phyloP scores from a whole-genome alignment of 2,888 invertebrate genomes.

The Platypus cylindrus region DNA sequence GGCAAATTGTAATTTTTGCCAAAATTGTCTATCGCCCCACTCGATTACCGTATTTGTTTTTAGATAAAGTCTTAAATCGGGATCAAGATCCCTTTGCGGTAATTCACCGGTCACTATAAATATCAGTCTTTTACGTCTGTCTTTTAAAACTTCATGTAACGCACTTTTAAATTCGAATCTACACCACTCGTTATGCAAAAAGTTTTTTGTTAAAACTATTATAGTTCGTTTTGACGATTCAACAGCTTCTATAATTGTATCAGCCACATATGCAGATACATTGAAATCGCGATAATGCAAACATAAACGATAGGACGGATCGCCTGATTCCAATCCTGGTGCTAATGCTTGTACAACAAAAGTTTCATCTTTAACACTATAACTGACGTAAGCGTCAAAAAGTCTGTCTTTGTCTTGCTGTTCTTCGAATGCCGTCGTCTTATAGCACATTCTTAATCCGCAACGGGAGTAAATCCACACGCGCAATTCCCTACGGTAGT shows the following conservation, averaged over 20 bases:
- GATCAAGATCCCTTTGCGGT: conserved; percentile 78
- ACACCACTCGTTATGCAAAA: conserved; percentile 91
- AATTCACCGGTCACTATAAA: conserved; percentile 84
- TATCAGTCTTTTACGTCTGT: conserved; percentile 73
- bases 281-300: conserved; percentile 87
- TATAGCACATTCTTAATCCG: conserved; percentile 76
- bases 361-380: conserved; percentile 84
- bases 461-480: conserved; percentile 81
- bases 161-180: conserved; percentile 86
- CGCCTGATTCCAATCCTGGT: conserved; percentile 71
- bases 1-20: conserved; percentile 88
- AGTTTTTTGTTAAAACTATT: conserved; percentile 82
- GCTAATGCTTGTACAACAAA: conserved; percentile 83
- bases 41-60: conserved; percentile 85
- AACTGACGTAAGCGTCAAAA: conserved; percentile 92
- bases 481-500: conserved; percentile 67
- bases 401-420: conserved; percentile 73
- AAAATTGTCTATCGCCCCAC: conserved; percentile 91
- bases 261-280: conserved; percentile 76
- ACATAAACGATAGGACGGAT: conserved; percentile 75
- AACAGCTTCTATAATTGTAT: conserved; percentile 85
- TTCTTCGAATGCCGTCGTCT: conserved; percentile 66
- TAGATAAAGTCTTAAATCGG: conserved; percentile 79
- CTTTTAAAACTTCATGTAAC: conserved; percentile 78
- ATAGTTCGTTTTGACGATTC: conserved; percentile 83